A percentile compares a stretch with the other conserved stretches of the same genome.
Conservation (phyloP, 2,113 vertebrate genomes). For the Brachyhypopomus occidentalis region DNA sequence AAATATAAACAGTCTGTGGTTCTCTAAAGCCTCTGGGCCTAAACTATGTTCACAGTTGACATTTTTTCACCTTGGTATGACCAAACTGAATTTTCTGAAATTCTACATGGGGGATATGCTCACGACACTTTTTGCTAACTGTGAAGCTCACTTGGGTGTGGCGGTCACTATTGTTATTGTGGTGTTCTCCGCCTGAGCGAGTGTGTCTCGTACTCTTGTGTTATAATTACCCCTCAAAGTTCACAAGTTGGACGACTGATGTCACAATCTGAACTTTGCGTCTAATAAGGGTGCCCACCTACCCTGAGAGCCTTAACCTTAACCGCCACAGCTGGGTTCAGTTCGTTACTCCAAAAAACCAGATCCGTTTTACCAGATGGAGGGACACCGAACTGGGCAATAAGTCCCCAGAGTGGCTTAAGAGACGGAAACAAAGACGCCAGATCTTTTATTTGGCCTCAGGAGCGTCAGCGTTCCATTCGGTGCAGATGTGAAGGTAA, state of each 20-base stretch:
- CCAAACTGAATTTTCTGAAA: no score
- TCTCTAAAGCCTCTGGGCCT: not conserved
- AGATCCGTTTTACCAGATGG: not conserved
- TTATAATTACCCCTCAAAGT: not conserved
- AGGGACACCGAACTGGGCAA: not conserved
- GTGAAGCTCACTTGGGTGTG: not conserved
- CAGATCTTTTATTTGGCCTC: not conserved
- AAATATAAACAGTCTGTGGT: no score
- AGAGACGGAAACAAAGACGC: not conserved
- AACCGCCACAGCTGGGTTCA: not conserved
- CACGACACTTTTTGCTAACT: not conserved
- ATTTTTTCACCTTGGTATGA: no score
- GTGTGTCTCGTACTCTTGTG: not conserved
- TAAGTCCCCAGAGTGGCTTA: not conserved
- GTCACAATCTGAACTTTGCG: not conserved
- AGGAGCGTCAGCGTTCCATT: not conserved
- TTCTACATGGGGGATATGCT: no score
- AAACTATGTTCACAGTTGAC: not conserved
- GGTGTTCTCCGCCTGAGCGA: not conserved
- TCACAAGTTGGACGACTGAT: not conserved
- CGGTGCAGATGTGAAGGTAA: conserved; percentile 10
- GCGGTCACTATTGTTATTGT: not conserved
- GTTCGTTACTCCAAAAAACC: not conserved
- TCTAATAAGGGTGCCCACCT: not conserved
- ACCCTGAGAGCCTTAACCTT: not conserved